Evolutionary conservation across 2,113 vertebrate species (phyloP), one percentile per base, ranked within the genome.

Genomic region (Erythrocercus mccallii): DNA sequence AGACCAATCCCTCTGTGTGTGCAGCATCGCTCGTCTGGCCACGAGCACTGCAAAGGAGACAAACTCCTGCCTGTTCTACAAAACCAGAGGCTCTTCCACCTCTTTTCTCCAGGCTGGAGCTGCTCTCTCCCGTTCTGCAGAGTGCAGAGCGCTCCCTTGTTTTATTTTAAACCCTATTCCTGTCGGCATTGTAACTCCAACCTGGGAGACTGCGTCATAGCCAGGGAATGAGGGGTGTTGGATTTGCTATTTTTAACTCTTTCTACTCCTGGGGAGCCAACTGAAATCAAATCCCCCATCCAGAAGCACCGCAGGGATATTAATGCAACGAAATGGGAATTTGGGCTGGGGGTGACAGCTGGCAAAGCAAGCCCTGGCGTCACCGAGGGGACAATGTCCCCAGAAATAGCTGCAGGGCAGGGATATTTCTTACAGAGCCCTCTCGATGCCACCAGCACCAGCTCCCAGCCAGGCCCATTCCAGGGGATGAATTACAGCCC

Each of bases 241-340:
- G 83, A 90, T 56, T 68, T 85, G 61, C 87, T 96, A 94, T 96
- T 96, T 96, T 97, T 96, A 94, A 97, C 91, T 84, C 86, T 48
- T 96, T 90, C 86, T 78, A 2, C 73, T 42, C 88, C 47, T 27
- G 50, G 70, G 70, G 73, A 86, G 68, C 68, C 50, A 68, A 14
- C 45, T 88, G 94, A 93, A 95, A 95, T 86, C 68, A 76, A 90
- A 94, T 94, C 91, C 82, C 82, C 84, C 50, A 30, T 21, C 38
- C 60, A 84, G 86, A 86, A 40, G 84, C 64, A 42, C 42, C 11
- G 38, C 4, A 6, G 15, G 72, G 88, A 24, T 54, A 68, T 71
- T 15, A 94, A 95, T 33, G 90, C 79, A 73, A 81, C n/a, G n/a
- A 90, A 76, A 56, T 11, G 79, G 92, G 86, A 84, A 95, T 94